Evolutionary conservation across 1,140 invertebrate genomes (phyloP).

Genomic region (Arion vulgaris): DNA sequence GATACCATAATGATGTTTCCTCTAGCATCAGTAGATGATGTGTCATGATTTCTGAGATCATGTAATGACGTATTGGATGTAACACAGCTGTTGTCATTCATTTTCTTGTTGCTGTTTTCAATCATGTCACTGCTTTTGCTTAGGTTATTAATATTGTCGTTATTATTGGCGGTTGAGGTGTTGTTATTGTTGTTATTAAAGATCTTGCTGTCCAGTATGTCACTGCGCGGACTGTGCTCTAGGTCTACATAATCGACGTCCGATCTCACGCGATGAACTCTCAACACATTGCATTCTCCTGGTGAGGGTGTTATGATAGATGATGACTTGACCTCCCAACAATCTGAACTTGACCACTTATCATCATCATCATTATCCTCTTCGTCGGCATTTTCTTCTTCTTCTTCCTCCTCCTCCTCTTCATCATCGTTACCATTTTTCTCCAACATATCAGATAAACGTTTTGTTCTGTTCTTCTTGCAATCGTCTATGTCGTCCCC

Average conservation of each 20-base stretch:
- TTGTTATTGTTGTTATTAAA: neutral
- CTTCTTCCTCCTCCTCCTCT: neutral
- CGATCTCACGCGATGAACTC: slow-evolving; percentile 26
- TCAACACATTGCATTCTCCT: slow-evolving; percentile 18
- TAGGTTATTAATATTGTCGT: neutral
- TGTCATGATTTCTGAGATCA: neutral
- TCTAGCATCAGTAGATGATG: neutral
- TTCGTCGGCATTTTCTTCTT: neutral
- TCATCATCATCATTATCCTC: slow-evolving; percentile 32
- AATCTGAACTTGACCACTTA: slow-evolving; percentile 14
- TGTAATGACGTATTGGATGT: neutral
- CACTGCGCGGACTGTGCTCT: neutral
- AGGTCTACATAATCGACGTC: slow-evolving; percentile 21
- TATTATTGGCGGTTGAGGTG: neutral
- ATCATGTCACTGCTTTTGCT: neutral
- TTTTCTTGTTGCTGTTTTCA: neutral
- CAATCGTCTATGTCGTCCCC: neutral
- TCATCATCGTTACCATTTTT: neutral
- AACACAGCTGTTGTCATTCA: neutral
- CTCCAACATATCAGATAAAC: neutral
- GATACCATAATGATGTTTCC: neutral
- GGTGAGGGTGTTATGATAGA: neutral
- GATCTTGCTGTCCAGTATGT: neutral
- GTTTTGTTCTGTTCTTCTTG: neutral
- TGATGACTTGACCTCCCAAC: slow-evolving; percentile 34